Conservation (phyloP, 1,140 invertebrate genomes). For the Philotrypesis tridentata region DNA sequence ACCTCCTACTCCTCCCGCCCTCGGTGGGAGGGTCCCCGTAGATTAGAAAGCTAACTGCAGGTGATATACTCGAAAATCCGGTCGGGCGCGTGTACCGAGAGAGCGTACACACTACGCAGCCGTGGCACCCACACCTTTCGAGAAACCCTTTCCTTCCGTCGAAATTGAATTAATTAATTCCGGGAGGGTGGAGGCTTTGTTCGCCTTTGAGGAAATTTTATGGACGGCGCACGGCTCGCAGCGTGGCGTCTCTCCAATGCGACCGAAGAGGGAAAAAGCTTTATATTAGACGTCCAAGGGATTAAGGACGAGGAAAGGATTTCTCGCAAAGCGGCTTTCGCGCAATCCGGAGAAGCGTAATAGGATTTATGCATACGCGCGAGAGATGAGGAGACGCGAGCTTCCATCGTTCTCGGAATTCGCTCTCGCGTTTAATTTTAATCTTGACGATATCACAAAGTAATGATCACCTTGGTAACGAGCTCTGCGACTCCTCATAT, state of each 20-base stretch:
- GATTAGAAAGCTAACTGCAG: not conserved
- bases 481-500: slow-evolving; percentile 21
- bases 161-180: not conserved
- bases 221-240: too few relatives aligned
- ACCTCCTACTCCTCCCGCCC: not conserved
- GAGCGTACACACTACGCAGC: too few relatives aligned
- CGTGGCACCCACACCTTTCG: too few relatives aligned
- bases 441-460: slow-evolving; percentile 28
- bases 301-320: not conserved
- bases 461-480: slow-evolving; percentile 36
- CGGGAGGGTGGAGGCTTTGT: too few relatives aligned
- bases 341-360: not conserved
- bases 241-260: too few relatives aligned
- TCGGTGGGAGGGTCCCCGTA: too few relatives aligned
- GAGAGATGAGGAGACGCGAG: not conserved
- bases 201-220: not conserved
- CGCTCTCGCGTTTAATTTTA: slow-evolving; percentile 5
- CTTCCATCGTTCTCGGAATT: slow-evolving; percentile 5
- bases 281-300: not conserved
- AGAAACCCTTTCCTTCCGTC: not conserved
- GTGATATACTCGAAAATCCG: not conserved
- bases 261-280: too few relatives aligned
- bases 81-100: not conserved
- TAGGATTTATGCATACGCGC: not conserved
- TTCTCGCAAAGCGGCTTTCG: not conserved